A percentile compares a stretch with the other conserved stretches of the same genome.
Evolutionary conservation across 2,113 vertebrate species (phyloP).

Genomic region (Capra hircus): DNA sequence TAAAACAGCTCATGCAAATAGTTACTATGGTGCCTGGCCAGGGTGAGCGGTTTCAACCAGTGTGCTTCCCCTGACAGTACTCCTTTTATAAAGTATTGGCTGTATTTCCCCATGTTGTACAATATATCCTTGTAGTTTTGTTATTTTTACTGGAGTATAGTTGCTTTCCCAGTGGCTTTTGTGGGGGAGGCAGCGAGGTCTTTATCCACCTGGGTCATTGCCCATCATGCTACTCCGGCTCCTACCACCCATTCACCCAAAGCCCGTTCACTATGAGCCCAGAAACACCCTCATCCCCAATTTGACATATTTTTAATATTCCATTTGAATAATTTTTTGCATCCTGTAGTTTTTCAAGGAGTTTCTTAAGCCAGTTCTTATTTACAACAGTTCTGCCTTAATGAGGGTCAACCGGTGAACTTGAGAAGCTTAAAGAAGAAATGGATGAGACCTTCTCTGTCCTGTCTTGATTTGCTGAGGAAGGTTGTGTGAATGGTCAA

Average conservation of each 20-base stretch:
- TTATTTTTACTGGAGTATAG: background rate
- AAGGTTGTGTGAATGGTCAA: slow-evolving; percentile 75
- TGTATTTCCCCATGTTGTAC: background rate
- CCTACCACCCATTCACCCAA: background rate
- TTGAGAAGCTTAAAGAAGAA: background rate
- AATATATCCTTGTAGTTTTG: background rate
- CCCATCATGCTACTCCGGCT: too few relatives aligned
- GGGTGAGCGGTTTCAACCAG: background rate
- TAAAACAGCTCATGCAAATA: background rate
- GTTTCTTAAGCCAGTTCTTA: background rate
- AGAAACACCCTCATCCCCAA: background rate
- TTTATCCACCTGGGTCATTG: background rate
- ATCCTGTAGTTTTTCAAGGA: background rate
- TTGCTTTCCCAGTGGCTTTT: background rate
- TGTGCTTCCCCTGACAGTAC: background rate
- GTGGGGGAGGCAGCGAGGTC: too few relatives aligned
- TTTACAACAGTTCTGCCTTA: background rate
- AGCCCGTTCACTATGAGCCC: background rate
- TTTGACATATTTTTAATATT: background rate
- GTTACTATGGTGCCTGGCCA: background rate
- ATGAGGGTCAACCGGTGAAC: background rate
- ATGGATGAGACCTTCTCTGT: background rate
- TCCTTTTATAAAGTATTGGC: background rate
- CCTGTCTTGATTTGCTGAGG: slow-evolving; percentile 84
- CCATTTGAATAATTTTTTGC: background rate